Evolutionary conservation across 2,888 invertebrate species (phyloP).

Genomic region (Acronicta psi): DNA sequence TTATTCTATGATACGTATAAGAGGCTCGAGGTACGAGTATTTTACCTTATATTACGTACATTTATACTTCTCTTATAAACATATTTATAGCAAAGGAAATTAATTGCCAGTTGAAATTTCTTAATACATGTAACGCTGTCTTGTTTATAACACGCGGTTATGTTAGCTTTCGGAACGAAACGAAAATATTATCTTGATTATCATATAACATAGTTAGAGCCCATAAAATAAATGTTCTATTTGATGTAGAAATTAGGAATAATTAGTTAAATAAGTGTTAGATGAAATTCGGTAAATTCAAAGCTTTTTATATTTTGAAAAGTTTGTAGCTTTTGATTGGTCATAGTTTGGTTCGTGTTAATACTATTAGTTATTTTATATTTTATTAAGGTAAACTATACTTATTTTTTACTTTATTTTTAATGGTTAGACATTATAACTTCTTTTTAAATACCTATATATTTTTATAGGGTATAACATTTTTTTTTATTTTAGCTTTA

Average conservation of each 20-base stretch:
- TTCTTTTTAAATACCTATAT: too few species aligned
- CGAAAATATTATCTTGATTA: constrained; percentile 60
- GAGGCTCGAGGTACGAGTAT: constrained; percentile 64
- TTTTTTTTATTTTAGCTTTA: constrained; percentile 39
- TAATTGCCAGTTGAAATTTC: constrained; percentile 49
- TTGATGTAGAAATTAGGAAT: constrained; percentile 77
- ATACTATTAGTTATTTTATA: constrained; percentile 20
- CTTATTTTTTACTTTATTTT: constrained; percentile 9
- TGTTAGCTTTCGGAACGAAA: constrained; percentile 57
- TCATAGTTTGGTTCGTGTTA: constrained; percentile 28
- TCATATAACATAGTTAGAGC: constrained; percentile 63
- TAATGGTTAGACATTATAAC: not conserved
- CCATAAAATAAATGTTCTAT: constrained; percentile 78
- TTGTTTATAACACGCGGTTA: constrained; percentile 43
- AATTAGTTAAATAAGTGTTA: constrained; percentile 82
- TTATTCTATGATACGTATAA: constrained; percentile 72
- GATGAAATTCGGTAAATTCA: constrained; percentile 71
- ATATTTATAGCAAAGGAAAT: constrained; percentile 36
- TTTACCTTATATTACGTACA: constrained; percentile 55
- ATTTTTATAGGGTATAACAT: constrained; percentile 19
- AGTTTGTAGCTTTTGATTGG: constrained; percentile 41
- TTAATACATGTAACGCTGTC: constrained; percentile 43
- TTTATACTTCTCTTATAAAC: constrained; percentile 38
- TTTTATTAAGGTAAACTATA: constrained; percentile 24
- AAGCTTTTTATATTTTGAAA: constrained; percentile 62